Base-by-base conservation (phyloP, 1,140 invertebrate species). In the Drepana arcuata region DNA sequence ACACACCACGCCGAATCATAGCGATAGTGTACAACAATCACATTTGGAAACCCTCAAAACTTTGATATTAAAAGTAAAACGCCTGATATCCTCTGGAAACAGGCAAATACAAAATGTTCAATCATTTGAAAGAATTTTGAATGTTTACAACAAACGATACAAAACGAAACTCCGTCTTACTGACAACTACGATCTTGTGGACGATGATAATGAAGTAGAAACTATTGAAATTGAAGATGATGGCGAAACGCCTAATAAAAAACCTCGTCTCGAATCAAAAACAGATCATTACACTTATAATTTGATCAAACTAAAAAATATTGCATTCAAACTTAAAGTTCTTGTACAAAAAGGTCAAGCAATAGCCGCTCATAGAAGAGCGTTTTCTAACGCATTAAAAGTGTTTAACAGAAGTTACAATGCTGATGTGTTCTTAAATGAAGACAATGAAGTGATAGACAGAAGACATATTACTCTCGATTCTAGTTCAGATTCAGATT, bases 201-300 rank as follows among this genome's bases (percentile, higher is more conserved):
- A 50, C 23, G 59, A 64, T 34, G 46, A 60, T 29, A 48, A 41
- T 16, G 44, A 70, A 34, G 39, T 73, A 9, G 69, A 74, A 18
- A 74, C 71, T 3, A 78, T 81, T 34, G 51, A 61, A 16, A 31
- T 80, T 14, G 68, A 74, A 13, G 63, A 70, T 31, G 75, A 70
- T 14, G 68, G 66, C 18, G 54, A 59, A 35, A 33, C 51, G 26
- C 36, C 14, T 36, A 44, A 10, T 6, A 78, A 68, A 44, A 62
- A 41, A 36, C 39, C 27, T n/a, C n/a, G n/a, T n/a, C n/a, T n/a
- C n/a, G n/a, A n/a, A n/a, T n/a, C n/a, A n/a, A 58, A 40, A 42
- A 16, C 29, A 1, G 12, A 38, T 29, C 28, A 41, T 27, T 37
- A 57, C 21, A 18, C 29, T 9, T 61, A 57, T 54, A 72, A 74